Evolutionary conservation across 64 coral and sea anemone genomes (phyloP).

Genomic region (Montipora sp.): DNA sequence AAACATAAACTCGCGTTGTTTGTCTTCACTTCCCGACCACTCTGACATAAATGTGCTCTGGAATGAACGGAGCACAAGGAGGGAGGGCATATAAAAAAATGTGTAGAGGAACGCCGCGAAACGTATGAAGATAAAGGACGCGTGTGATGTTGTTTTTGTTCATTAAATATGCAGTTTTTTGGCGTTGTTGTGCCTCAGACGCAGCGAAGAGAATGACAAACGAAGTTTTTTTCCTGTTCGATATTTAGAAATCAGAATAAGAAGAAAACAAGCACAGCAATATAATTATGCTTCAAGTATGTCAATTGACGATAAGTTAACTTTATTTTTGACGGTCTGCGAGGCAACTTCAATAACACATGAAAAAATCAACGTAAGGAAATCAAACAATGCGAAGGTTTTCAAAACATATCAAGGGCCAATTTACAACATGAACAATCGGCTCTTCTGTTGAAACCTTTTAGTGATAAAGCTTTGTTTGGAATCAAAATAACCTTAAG

Average conservation of each 20-base stretch:
- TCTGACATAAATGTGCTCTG: no score
- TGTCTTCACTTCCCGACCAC: no score
- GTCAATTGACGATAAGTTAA: background rate
- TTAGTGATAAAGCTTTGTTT: slow-evolving; percentile 33
- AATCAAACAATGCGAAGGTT: slow-evolving; percentile 16
- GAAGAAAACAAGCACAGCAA: background rate
- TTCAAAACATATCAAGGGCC: slow-evolving; percentile 24
- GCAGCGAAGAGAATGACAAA: no score
- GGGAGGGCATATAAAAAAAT: no score
- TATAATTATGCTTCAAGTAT: background rate
- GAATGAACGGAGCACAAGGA: no score
- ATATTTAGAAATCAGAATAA: background rate
- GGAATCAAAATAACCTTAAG: slow-evolving; percentile 38
- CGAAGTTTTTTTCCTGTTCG: no score
- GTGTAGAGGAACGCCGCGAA: no score
- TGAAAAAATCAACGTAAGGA: background rate
- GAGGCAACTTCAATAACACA: background rate
- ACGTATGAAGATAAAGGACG: no score
- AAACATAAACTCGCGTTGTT: no score
- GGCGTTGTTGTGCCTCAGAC: no score
- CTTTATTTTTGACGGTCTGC: background rate
- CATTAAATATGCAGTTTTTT: no score
- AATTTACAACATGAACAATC: slow-evolving; percentile 7
- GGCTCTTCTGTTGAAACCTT: slow-evolving; percentile 24
- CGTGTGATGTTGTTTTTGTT: no score